Conservation (phyloP, 1,140 invertebrate genomes). For the Olivierus martensii region DNA sequence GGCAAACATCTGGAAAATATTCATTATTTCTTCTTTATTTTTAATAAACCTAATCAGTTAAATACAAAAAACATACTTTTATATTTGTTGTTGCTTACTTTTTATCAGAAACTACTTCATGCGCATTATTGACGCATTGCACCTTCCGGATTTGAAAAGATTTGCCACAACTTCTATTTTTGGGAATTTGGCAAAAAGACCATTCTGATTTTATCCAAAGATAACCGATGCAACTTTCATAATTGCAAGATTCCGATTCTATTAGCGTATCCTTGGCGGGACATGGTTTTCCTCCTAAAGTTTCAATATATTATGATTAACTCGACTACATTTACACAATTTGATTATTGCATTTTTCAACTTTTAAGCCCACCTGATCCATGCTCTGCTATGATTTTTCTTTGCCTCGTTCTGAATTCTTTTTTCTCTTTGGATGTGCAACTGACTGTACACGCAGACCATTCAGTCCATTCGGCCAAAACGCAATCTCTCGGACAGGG, state of each 20-base stretch:
- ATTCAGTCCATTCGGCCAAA: constrained; percentile 45
- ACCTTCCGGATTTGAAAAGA: constrained; percentile 1
- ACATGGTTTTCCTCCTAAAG: neutral
- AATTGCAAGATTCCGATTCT: neutral
- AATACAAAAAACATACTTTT: no score
- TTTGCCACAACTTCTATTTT: neutral
- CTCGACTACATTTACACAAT: no score
- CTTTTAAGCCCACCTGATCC: constrained; percentile 33
- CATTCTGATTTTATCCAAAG: constrained; percentile 1
- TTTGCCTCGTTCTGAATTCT: constrained; percentile 34
- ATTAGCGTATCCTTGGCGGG: neutral
- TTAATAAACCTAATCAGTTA: no score
- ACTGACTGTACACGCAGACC: constrained; percentile 42
- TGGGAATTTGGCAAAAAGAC: neutral
- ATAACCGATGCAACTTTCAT: neutral
- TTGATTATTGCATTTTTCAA: no score
- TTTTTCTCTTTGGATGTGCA: constrained; percentile 35
- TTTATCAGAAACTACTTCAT: no score
- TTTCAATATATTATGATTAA: no score
- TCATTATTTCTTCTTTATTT: no score
- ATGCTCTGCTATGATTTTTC: constrained; percentile 43
- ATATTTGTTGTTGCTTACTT: no score
- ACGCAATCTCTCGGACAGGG: constrained; percentile 51
- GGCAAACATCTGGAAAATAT: no score
- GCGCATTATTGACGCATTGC: neutral